Base-by-base conservation (phyloP, 1,140 invertebrate genomes). In the Atta cephalotes region DNA sequence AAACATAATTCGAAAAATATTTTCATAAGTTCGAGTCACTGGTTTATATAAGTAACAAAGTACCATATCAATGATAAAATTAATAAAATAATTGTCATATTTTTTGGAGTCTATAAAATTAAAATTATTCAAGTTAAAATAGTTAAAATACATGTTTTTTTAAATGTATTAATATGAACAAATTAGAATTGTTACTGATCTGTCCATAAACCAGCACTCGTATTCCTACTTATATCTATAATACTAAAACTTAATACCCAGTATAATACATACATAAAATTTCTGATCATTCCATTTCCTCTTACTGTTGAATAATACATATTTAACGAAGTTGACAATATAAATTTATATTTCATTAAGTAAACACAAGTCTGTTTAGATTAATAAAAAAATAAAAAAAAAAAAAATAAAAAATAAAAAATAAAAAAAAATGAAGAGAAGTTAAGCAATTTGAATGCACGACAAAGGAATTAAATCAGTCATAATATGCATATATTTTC, bases 1-100 rank as follows among this genome's bases (percentile, higher is more conserved):
- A 25, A 90, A 91, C 84, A 91, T 89, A 88, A 91, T 91, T 82
- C 86, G 72, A 85, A 68, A 39, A 91, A 82, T 31, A 78, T 18
- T 90, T 58, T 60, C 81, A 68, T 25, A 16, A 39, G 88, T 63
- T 56, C n/a, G n/a, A 39, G 88, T 70, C 62, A 56, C 74, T 89
- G 78, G 85, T 89, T 89, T 53, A 87, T 9, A 16, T 58, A 25
- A 25, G 0, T 25, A 25, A 25, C 25, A 0, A 21, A 2, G 2
- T 9, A 58, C 7, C 2, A 58, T 35, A 74, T 21, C 16, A 4
- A 58, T 77, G 9, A 62, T 12, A 28, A 28, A 35, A 9, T 56
- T 58, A 35, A 74, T 56, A 0, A 10, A 74, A 28, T 3, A n/a
- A 21, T 74, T 35, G 56, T 72, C 12, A 14, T 3, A 77, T 51